Percentiles rank a stretch among this genome's conserved stretches.
Evolutionary conservation across 2,797 vertebrate species (phyloP).

Genomic region (Melanotaenia maccullochi): DNA sequence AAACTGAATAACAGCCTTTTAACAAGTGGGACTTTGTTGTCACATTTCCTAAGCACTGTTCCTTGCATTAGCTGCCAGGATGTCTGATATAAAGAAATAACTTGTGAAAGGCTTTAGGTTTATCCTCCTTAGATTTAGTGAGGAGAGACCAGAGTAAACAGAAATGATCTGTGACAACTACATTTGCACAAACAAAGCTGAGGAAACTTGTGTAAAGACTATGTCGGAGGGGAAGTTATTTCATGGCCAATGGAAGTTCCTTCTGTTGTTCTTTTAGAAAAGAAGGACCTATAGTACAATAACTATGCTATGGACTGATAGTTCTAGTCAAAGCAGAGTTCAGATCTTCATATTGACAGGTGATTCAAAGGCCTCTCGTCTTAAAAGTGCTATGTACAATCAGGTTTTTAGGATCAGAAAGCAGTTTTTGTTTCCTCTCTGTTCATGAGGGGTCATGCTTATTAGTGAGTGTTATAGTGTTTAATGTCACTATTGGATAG

Average conservation of each 20-base stretch:
- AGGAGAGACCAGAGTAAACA: conserved; percentile 59
- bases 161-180: conserved; percentile 54
- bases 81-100: conserved; percentile 44
- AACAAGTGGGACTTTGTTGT: conserved; percentile 55
- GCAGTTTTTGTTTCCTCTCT: conserved; percentile 9
- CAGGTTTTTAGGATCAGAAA: conserved; percentile 10
- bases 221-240: conserved; percentile 40
- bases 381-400: conserved; percentile 11
- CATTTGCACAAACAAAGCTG: conserved; percentile 40
- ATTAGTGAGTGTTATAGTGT: conserved; percentile 13
- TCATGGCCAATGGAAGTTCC: conserved; percentile 46
- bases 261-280: conserved; percentile 42
- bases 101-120: conserved; percentile 50
- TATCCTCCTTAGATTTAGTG: conserved; percentile 40
- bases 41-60: conserved; percentile 47
- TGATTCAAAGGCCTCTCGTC: conserved; percentile 31
- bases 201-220: conserved; percentile 49
- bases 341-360: conserved; percentile 29
- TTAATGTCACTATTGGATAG: conserved; percentile 51
- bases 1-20: conserved; percentile 52
- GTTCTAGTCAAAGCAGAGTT: conserved; percentile 33
- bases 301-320: conserved; percentile 24
- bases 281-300: neutral
- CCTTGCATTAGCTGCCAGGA: conserved; percentile 48
- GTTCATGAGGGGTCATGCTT: conserved; percentile 18